Evolutionary conservation across 2,113 vertebrate species (phyloP), one percentile per base, ranked within the genome.

Genomic region (Charina bottae): DNA sequence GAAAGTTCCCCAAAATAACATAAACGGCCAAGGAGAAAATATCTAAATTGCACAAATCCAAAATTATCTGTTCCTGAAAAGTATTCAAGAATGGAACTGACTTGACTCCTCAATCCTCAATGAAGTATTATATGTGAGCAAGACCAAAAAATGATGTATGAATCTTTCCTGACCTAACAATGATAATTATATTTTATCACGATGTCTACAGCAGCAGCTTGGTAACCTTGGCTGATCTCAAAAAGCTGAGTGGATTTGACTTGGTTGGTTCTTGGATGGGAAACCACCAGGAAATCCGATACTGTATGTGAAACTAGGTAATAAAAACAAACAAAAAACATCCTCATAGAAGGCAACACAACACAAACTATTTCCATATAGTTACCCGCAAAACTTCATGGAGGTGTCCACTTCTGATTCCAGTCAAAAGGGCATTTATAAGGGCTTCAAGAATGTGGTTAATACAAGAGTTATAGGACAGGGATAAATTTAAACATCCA

Each of bases 401-500:
- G 49, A 49, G 49, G 49, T 49, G 6, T 89, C 97, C 97, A 9
- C 97, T 98, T 55, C 97, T 97, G 46, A 98, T 97, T 2, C 97
- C 98, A 91, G 96, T 97, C 92, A 98, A 96, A 90, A 98, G 93
- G 4, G 96, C 96, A 90, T 97, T 98, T 55, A 90, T 97, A 97
- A 33, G 97, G 78, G 96, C 97, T 94, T 98, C 97, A 91, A 98
- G 96, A 97, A 98, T 98, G 24, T 97, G 97, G 87, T 95, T 98
- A 94, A 98, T 97, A 17, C 96, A 97, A 92, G 97, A 98, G 19
- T 97, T 98, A 94, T 49, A 90, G 60, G 89, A 72, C 46, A 91
- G 58, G 21, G 92, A 54, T 68, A 58, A 2, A 90, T 49, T 86
- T 68, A 68, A 68, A 68, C 12, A n/a, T 12, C 12, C 64, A 72